Percentiles rank a stretch among this genome's conserved stretches.
These are phyloP conservation scores for Leucoptera coffeella DNA, from an alignment of 2,888 invertebrate species.

Conservation along the genomic window DNA sequence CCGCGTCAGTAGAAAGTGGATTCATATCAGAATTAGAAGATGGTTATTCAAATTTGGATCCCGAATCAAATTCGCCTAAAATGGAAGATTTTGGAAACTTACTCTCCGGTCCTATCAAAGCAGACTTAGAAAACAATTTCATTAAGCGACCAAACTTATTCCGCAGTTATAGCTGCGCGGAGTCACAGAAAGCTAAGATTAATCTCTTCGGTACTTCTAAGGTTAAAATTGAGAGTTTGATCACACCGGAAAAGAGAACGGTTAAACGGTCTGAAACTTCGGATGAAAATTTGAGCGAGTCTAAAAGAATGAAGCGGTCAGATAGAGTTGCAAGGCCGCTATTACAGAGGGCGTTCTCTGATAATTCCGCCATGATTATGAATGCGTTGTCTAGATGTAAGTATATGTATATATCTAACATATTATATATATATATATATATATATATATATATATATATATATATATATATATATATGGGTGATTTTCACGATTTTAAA, in stretches of 20 bases:
- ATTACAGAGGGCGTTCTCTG: slow-evolving; percentile 63
- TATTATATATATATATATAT: too few relatives aligned
- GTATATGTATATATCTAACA: slow-evolving; percentile 16
- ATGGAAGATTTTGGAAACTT: slow-evolving; percentile 29
- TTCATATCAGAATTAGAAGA: slow-evolving; percentile 43
- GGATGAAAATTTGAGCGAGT: slow-evolving; percentile 9
- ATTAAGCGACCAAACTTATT: slow-evolving; percentile 15
- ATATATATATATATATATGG: too few relatives aligned
- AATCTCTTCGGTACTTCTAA: slow-evolving; percentile 17
- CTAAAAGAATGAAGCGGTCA: not conserved
- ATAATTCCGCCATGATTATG: slow-evolving; percentile 74
- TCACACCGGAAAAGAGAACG: slow-evolving; percentile 12
- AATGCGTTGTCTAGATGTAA: slow-evolving; percentile 64
- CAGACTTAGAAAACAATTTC: slow-evolving; percentile 14
- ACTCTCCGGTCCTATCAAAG: slow-evolving; percentile 28
- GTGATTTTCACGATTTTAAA: too few relatives aligned
- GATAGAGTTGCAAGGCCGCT: slow-evolving; percentile 17
- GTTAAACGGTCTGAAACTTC: slow-evolving; percentile 65
- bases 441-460: too few relatives aligned
- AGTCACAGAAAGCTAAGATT: slow-evolving; percentile 16
- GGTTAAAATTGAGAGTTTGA: too few relatives aligned
- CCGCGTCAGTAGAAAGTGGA: slow-evolving; percentile 36
- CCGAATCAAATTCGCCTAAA: slow-evolving; percentile 28
- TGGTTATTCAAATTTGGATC: slow-evolving; percentile 31
- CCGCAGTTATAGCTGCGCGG: slow-evolving; percentile 28